phyloP scores from a whole-genome alignment of 2,797 vertebrate genomes.

The Propithecus perrieri region DNA sequence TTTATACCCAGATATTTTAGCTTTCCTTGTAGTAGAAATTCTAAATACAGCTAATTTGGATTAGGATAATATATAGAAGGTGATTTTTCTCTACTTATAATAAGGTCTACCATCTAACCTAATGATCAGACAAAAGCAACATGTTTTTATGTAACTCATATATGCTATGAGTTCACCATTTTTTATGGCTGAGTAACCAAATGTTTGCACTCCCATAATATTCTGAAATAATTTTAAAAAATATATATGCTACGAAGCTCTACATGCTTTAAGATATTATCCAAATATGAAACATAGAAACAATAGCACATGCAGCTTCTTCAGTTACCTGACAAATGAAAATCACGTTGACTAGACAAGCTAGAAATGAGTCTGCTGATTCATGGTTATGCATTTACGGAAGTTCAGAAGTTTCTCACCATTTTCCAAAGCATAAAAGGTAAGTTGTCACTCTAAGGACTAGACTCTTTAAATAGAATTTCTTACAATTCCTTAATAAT shows the following conservation, averaged over 20 bases:
- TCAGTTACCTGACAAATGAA: constrained; percentile 6
- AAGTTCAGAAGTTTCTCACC: background rate
- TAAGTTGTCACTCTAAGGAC: background rate
- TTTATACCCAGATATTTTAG: background rate
- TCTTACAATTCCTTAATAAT: background rate
- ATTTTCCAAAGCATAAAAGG: constrained; percentile 18
- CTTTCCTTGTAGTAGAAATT: constrained; percentile 21
- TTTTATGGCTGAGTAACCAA: too few relatives aligned
- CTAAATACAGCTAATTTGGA: constrained; percentile 28
- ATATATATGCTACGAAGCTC: background rate
- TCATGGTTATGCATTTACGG: background rate
- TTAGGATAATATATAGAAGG: background rate
- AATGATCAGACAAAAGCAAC: constrained; percentile 2
- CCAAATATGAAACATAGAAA: constrained; percentile 5
- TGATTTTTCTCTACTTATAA: background rate
- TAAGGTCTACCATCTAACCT: background rate
- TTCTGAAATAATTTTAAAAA: too few relatives aligned
- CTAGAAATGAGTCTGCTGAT: background rate
- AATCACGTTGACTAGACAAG: background rate
- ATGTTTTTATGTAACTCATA: background rate
- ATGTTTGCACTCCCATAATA: too few relatives aligned
- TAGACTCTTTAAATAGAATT: background rate
- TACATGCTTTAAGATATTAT: background rate
- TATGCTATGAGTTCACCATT: background rate
- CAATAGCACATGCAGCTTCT: constrained; percentile 6